Evolutionary conservation across 2,113 vertebrate species (phyloP).

Genomic region (Mystacornis crossleyi): DNA sequence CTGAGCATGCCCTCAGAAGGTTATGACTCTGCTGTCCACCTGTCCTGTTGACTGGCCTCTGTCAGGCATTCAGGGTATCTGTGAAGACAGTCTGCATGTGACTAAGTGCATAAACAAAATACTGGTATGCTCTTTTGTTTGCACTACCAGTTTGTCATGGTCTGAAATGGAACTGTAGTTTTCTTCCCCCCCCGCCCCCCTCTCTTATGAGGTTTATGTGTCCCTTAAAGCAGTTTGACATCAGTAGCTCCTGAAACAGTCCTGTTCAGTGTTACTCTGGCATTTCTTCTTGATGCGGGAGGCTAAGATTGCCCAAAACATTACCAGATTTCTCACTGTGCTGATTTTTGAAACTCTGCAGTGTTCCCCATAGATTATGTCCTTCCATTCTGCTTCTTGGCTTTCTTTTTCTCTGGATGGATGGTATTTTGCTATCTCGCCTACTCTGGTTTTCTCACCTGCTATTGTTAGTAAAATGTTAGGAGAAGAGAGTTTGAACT

Average conservation of each 20-base stretch:
- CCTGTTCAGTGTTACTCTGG: not conserved
- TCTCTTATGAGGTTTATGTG: not conserved
- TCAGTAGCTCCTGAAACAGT: not conserved
- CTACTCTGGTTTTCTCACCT: not conserved
- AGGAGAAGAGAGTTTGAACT: not conserved
- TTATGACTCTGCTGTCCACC: not conserved
- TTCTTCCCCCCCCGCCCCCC: too few species aligned
- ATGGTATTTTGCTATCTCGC: not conserved
- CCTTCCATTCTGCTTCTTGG: not conserved
- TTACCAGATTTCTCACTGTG: not conserved
- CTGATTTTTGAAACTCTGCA: not conserved
- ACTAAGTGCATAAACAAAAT: not conserved
- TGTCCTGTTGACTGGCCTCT: not conserved
- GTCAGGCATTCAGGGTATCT: not conserved
- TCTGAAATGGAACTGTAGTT: not conserved
- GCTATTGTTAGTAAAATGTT: not conserved
- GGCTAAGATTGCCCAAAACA: not conserved
- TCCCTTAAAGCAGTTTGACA: not conserved
- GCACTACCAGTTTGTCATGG: not conserved
- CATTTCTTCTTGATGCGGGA: not conserved
- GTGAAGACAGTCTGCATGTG: not conserved
- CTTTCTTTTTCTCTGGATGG: not conserved
- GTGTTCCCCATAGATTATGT: not conserved
- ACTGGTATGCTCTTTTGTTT: not conserved
- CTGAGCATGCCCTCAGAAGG: not conserved